A percentile compares a stretch with the other conserved stretches of the same genome.
These are phyloP conservation scores for Parasteatoda lunata DNA, from an alignment of 2,888 invertebrate species.

Conservation along the genomic window DNA sequence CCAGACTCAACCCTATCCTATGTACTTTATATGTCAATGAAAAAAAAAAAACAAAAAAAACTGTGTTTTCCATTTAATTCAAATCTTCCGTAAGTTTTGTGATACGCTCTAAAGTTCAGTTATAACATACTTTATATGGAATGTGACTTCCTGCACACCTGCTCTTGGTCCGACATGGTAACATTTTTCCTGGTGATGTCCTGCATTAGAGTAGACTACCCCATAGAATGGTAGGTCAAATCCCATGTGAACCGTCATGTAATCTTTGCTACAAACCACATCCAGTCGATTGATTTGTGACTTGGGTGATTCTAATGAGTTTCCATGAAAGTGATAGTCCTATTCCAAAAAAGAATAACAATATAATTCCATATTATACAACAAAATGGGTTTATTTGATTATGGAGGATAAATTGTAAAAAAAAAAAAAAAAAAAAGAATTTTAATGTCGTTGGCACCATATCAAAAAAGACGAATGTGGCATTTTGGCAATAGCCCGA, in stretches of 20 bases:
- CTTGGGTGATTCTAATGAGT: conserved; percentile 1
- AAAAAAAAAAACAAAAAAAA: not conserved
- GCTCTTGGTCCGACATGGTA: conserved; percentile 82
- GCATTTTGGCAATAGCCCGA: no score
- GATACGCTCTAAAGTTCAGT: no score
- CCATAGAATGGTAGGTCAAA: conserved; percentile 87
- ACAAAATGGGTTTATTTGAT: no score
- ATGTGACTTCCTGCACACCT: conserved; percentile 68
- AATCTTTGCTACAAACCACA: conserved; percentile 96
- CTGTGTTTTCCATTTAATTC: not conserved
- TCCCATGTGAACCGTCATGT: conserved; percentile 92
- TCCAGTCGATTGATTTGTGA: conserved; percentile 78
- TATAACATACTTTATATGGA: conserved; percentile 67
- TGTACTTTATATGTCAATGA: no score
- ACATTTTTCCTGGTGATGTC: conserved; percentile 86
- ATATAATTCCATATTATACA: no score
- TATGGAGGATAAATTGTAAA: no score
- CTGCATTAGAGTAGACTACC: conserved; percentile 76
- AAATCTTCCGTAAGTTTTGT: no score
- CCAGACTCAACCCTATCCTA: no score
- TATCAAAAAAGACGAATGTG: no score
- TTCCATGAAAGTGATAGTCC: conserved; percentile 26
- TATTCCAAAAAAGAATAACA: not conserved
- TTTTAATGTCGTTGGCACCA: no score
- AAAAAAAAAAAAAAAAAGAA: no score